Conservation (phyloP, 2,888 invertebrate genomes). For the Lepidocyrtoides sp. region DNA sequence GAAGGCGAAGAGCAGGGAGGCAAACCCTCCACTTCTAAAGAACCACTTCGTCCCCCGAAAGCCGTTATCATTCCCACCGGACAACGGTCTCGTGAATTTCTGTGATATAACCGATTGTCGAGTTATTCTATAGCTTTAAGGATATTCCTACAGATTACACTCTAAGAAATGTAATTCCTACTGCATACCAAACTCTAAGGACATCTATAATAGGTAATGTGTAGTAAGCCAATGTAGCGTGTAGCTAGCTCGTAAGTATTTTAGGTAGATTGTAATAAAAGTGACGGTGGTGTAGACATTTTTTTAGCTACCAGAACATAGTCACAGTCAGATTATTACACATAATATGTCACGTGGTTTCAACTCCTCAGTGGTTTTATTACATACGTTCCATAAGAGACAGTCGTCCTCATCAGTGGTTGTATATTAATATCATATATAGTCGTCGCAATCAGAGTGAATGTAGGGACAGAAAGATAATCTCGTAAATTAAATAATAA, state of each 20-base stretch:
- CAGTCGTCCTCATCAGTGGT: constrained; percentile 27
- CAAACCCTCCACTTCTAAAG: constrained; percentile 84
- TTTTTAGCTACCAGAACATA: background rate
- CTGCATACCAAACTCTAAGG: background rate
- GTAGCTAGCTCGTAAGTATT: background rate
- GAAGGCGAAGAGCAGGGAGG: constrained; percentile 86
- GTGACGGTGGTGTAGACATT: background rate
- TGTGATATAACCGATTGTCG: constrained; percentile 84
- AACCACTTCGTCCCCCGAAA: constrained; percentile 84
- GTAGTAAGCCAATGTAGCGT: constrained; percentile 22
- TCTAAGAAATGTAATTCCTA: background rate
- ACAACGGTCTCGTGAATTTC: constrained; percentile 85
- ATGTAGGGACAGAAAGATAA: background rate
- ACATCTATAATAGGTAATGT: background rate
- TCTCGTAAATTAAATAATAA: background rate
- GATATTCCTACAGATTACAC: constrained; percentile 9
- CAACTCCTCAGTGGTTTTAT: background rate
- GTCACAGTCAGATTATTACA: background rate
- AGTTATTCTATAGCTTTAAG: constrained; percentile 62
- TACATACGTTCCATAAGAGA: background rate
- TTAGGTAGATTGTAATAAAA: background rate
- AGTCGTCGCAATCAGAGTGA: background rate
- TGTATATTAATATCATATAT: constrained; percentile 14
- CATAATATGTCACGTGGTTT: background rate
- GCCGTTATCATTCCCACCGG: constrained; percentile 85